A percentile compares a stretch with the other conserved stretches of the same genome.
These are phyloP conservation scores for Oncorhynchus mykiss DNA, from an alignment of 2,113 vertebrate species.

Conservation along the genomic window DNA sequence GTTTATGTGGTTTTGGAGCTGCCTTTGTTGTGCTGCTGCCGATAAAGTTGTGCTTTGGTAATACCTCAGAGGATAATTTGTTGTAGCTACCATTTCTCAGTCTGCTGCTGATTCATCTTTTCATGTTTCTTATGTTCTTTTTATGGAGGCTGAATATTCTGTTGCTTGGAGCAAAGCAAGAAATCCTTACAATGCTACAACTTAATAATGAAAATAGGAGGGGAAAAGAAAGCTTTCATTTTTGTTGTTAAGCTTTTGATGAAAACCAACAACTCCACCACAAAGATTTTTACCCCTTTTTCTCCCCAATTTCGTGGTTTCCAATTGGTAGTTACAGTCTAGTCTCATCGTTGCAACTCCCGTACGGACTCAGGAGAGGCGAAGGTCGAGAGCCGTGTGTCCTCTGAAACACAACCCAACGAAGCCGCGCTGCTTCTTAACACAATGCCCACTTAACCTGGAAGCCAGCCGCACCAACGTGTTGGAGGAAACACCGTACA, in stretches of 20 bases:
- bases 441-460: too few species aligned
- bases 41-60: constrained; percentile 26
- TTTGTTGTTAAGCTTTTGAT: background rate
- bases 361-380: too few species aligned
- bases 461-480: too few species aligned
- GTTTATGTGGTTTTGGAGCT: constrained; percentile 4
- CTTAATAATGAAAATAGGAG: constrained; percentile 2
- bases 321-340: too few species aligned
- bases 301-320: too few species aligned
- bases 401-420: too few species aligned
- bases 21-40: constrained; percentile 11
- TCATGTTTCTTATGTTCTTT: background rate
- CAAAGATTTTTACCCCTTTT: background rate
- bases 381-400: too few species aligned
- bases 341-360: too few species aligned
- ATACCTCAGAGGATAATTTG: constrained; percentile 1
- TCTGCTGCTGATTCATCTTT: constrained; percentile 32
- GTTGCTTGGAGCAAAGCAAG: constrained; percentile 8
- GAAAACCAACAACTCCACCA: background rate
- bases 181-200: constrained; percentile 8
- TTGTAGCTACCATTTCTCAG: background rate
- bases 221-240: constrained; percentile 5
- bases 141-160: constrained; percentile 9
- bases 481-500: too few species aligned
- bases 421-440: too few species aligned